Base-by-base conservation (phyloP, 2,797 vertebrate species). In the Cacajao melanocephalus region DNA sequence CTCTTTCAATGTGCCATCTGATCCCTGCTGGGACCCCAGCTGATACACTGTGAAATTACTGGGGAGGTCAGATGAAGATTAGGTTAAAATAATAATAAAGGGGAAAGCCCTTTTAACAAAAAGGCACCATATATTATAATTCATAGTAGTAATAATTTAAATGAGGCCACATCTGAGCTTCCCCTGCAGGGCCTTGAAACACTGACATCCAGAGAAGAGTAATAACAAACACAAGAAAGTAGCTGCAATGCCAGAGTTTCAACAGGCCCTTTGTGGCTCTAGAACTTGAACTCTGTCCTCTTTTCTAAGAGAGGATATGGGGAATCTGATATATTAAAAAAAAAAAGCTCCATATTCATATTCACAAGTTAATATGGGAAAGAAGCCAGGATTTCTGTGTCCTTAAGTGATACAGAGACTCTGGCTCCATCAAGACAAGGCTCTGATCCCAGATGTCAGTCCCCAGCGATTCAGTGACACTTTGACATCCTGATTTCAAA, bases 371-470 rank as follows among this genome's bases (percentile, higher is more conserved):
- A 72, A n/a, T 79, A 24, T 52, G 46, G 57, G 70, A 81, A 79
- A 90, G 90, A 95, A 82, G 89, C 92, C 89, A 83, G 83, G 19
- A 24, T 30, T 61, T 93, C 86, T 95, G 86, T 93, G 92, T 98
- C 92, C 93, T 94, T 89, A 92, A 84, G 79, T 90, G 94, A 93
- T 96, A 93, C 22, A 3, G 76, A 97, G 86, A 78, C 36, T 87
- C 83, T 73, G 79, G 58, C 82, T 95, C 64, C 7, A n/a, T 67
- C 55, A 84, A 81, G 89, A 86, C 48, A 52, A 58, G 79, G 67
- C 89, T 93, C 30, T 0, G 1, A 30, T 93, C 36, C 93, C 81
- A 52, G 83, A 93, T 57, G 64, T 93, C 80, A 33, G 86, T 91
- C 72, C 64, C 89, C 58, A 79, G 87, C 0, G 17, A 82, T 46